A percentile compares a stretch with the other conserved stretches of the same genome.
Evolutionary conservation across 2,113 vertebrate species (phyloP).

Genomic region (Ginglymostoma cirratum): DNA sequence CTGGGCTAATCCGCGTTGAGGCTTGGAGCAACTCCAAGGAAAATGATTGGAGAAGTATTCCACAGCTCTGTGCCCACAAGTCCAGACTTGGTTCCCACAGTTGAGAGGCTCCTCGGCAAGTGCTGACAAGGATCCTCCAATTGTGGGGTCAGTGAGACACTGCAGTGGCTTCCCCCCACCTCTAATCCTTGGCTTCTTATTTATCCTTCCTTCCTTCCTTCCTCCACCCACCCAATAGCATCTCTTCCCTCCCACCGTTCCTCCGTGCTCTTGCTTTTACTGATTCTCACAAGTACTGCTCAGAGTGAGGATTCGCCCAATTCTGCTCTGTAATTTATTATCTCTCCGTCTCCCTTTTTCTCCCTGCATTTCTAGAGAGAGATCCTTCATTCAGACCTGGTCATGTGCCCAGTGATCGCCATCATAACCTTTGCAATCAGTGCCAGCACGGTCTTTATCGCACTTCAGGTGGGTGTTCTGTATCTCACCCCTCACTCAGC

Average conservation of each 20-base stretch:
- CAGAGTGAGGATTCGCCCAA: too few relatives aligned
- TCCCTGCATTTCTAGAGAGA: constrained; percentile 59
- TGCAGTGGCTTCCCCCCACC: neutral
- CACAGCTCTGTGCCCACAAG: neutral
- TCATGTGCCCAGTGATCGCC: constrained; percentile 79
- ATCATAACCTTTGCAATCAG: constrained; percentile 84
- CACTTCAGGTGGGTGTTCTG: constrained; percentile 65
- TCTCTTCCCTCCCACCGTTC: too few relatives aligned
- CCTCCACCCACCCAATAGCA: neutral
- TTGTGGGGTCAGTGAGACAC: neutral
- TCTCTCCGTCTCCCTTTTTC: neutral
- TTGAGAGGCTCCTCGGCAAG: neutral
- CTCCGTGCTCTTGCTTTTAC: too few relatives aligned
- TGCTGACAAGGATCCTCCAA: neutral
- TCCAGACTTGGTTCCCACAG: neutral
- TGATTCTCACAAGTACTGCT: neutral
- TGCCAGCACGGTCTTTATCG: constrained; percentile 85
- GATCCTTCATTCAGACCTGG: constrained; percentile 77
- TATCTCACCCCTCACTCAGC: neutral
- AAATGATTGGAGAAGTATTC: neutral
- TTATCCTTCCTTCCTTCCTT: neutral
- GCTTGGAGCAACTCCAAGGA: too few relatives aligned
- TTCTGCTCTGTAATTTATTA: neutral
- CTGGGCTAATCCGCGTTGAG: too few relatives aligned
- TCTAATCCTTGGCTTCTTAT: neutral